Percentiles rank a stretch among this genome's conserved stretches.
Conservation (phyloP, 2,888 invertebrate genomes). For the Belgica antarctica region DNA sequence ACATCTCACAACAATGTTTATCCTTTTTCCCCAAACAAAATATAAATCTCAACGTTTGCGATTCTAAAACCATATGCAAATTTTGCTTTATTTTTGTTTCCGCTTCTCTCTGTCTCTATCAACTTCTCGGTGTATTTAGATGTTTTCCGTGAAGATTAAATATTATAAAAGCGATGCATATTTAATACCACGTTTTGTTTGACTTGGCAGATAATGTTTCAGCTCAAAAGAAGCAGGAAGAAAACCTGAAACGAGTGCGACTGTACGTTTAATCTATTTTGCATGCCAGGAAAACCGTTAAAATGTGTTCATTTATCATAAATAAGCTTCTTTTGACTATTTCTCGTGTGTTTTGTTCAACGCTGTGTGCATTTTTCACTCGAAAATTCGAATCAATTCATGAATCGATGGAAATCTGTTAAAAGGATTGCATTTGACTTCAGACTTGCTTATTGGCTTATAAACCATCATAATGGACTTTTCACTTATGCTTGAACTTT, state of each 20-base stretch:
- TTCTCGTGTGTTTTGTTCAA: not conserved
- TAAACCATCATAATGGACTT: no score
- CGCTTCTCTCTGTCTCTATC: no score
- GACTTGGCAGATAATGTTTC: slow-evolving; percentile 37
- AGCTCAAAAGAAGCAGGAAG: not conserved
- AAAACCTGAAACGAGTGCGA: not conserved
- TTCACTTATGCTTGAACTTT: not conserved
- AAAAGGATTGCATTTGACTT: slow-evolving; percentile 8
- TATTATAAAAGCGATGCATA: slow-evolving; percentile 39
- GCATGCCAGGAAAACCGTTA: not conserved
- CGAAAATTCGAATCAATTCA: slow-evolving; percentile 27
- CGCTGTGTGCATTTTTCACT: not conserved
- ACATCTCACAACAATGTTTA: slow-evolving; percentile 10
- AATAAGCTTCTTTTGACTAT: slow-evolving; percentile 29
- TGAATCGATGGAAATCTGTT: slow-evolving; percentile 39
- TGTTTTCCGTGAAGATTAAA: slow-evolving; percentile 34
- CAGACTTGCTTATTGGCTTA: not conserved
- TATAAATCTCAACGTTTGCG: slow-evolving; percentile 17
- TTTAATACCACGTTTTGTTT: slow-evolving; percentile 42
- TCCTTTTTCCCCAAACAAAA: slow-evolving; percentile 4
- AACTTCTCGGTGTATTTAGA: slow-evolving; percentile 40
- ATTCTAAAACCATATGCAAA: slow-evolving; percentile 40
- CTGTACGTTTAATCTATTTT: slow-evolving; percentile 36
- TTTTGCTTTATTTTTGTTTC: slow-evolving; percentile 20
- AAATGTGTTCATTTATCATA: slow-evolving; percentile 39